These are phyloP conservation scores for Metaphire vulgaris DNA, from an alignment of 1,140 invertebrate species.

Conservation along the genomic window DNA sequence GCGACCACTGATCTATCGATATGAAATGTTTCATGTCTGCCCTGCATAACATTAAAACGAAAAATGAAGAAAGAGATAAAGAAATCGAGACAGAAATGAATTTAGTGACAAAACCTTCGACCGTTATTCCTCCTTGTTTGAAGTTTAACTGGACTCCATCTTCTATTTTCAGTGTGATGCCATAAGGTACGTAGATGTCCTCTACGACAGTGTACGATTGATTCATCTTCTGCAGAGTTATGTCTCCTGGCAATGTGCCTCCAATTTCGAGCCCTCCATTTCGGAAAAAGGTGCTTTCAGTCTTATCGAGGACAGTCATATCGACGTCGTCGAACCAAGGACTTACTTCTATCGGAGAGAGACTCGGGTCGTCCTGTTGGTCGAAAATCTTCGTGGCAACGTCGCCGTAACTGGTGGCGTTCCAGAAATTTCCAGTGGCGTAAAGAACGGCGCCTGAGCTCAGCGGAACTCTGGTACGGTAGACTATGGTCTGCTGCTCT, in stretches of 20 bases:
- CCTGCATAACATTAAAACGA: too few species aligned
- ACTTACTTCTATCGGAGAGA: background rate
- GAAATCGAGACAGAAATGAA: too few species aligned
- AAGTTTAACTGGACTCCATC: background rate
- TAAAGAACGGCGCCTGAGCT: background rate
- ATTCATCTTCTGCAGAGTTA: background rate
- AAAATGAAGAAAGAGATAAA: too few species aligned
- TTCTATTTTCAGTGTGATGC: constrained; percentile 6
- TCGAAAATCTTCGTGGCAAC: background rate
- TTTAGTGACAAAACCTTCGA: too few species aligned
- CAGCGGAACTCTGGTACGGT: background rate
- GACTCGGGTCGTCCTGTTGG: background rate
- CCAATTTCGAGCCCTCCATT: background rate
- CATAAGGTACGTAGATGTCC: background rate
- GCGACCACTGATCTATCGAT: too few species aligned
- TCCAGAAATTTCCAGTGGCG: background rate
- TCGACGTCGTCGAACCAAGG: background rate
- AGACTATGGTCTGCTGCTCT: background rate
- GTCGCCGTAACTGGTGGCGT: background rate
- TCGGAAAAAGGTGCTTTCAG: background rate
- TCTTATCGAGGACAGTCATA: background rate
- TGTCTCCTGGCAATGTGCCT: constrained; percentile 4
- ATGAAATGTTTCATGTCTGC: too few species aligned
- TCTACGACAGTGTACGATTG: background rate
- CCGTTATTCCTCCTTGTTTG: constrained; percentile 12